Conservation (phyloP, 2,797 vertebrate genomes). For the Danionella dracula region DNA sequence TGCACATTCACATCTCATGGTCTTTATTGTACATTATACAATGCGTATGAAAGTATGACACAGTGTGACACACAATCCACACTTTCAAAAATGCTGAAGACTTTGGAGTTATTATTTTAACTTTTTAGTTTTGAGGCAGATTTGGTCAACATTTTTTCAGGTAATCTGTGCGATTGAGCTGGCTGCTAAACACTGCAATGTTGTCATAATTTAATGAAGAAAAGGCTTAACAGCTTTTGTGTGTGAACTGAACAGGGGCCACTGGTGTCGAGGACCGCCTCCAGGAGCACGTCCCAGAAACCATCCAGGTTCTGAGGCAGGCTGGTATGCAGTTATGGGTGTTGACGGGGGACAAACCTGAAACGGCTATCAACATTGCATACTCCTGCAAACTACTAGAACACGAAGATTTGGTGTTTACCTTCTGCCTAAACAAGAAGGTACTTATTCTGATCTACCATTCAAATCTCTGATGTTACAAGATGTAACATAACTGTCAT, state of each 20-base stretch:
- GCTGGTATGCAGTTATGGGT: slow-evolving; percentile 92
- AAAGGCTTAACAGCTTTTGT: not conserved
- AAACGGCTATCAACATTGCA: slow-evolving; percentile 92
- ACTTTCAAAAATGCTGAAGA: too few relatives aligned
- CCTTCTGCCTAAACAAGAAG: slow-evolving; percentile 83
- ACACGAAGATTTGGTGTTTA: slow-evolving; percentile 83
- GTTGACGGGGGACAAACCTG: slow-evolving; percentile 92
- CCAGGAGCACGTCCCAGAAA: slow-evolving; percentile 87
- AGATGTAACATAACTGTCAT: too few relatives aligned
- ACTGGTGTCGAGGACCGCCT: slow-evolving; percentile 94
- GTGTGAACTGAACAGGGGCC: slow-evolving; percentile 69
- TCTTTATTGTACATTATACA: too few relatives aligned
- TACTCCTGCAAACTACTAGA: slow-evolving; percentile 88
- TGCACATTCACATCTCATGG: too few relatives aligned
- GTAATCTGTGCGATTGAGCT: too few relatives aligned
- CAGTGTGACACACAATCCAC: too few relatives aligned
- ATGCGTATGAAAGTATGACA: too few relatives aligned
- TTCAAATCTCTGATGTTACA: too few relatives aligned
- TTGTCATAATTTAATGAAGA: not conserved
- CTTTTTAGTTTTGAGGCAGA: too few relatives aligned
- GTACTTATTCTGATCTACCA: slow-evolving; percentile 52
- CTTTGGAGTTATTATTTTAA: too few relatives aligned
- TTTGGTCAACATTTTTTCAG: too few relatives aligned
- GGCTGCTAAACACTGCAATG: too few relatives aligned
- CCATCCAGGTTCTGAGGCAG: slow-evolving; percentile 78